Base-by-base conservation (phyloP, 2,888 invertebrate genomes). In the Stenodema calcarata region DNA sequence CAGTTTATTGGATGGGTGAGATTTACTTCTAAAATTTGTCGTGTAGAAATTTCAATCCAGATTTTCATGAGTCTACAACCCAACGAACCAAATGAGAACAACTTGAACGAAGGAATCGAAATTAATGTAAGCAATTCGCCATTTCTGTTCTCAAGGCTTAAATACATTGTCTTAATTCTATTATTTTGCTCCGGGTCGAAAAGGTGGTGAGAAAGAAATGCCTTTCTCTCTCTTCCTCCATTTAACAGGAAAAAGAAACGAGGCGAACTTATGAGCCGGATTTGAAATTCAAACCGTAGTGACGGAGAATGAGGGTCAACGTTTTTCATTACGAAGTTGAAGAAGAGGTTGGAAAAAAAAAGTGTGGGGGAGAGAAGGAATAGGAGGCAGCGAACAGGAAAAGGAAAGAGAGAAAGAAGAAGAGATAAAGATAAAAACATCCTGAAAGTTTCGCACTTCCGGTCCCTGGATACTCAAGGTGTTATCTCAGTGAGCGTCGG, bases 291-390 rank as follows among this genome's bases (percentile, higher is more conserved):
- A 82, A 82, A 82, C 82, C 62, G 41, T 69, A 69, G 35, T 62
- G 69, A 62, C 82, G 35, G 70, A 16, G 82, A 69, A 69, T 69
- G 62, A 82, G 69, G 69, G 69, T 82, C 82, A 82, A 82, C 82
- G 82, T 82, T 82, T 82, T 82, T 82, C 82, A 82, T 82, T 82
- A 82, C 82, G 62, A 69, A n/a, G 82, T 82, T 82, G 69, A 6
- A 80, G 28, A 27, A 70, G 18, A 27, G 30, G 27, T 2, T 27
- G 30, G 70, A 23, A n/a, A n/a, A n/a, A n/a, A n/a, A n/a, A n/a
- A n/a, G n/a, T n/a, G 70, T 30, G 70, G 28, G 41, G 12, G 73
- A 16, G 73, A 54, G 9, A 73, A 6, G 28, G n/a, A 73, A 14
- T 27, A 35, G 70, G 28, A 62, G 70, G 28, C 35, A 1, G 70